These are phyloP conservation scores for Cylas formicarius DNA, from an alignment of 1,140 invertebrate genomes.

Conservation along the genomic window DNA sequence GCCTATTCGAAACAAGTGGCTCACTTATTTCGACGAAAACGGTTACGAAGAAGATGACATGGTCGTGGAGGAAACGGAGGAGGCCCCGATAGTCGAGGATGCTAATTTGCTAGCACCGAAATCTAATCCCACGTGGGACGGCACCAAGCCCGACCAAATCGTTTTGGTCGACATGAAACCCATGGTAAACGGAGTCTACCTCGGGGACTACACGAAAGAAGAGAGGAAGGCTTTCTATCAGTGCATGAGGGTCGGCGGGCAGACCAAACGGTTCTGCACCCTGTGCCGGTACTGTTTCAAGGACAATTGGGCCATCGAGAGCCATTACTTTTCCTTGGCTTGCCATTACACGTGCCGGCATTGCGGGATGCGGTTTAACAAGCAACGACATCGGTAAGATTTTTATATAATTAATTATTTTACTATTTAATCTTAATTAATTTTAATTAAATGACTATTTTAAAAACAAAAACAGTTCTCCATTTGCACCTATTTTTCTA, in stretches of 20 bases:
- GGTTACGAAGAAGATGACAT: conserved; percentile 20
- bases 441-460: no score
- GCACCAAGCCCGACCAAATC: conserved; percentile 22
- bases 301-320: conserved; percentile 41
- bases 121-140: conserved; percentile 15
- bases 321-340: conserved; percentile 36
- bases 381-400: conserved; percentile 32
- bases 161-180: conserved; percentile 21
- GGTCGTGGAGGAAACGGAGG: conserved; percentile 15
- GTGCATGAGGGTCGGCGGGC: conserved; percentile 32
- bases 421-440: no score
- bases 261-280: conserved; percentile 38
- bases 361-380: conserved; percentile 40
- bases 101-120: conserved; percentile 12
- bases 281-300: conserved; percentile 40
- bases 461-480: no score
- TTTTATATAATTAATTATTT: conserved; percentile 1
- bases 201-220: conserved; percentile 35
- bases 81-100: no score
- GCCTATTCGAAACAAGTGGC: conserved; percentile 34
- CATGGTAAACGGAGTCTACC: conserved; percentile 30
- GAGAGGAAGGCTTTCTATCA: conserved; percentile 33
- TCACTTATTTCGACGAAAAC: conserved; percentile 30
- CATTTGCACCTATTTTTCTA: no score
- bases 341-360: conserved; percentile 38